phyloP scores from a whole-genome alignment of 2,888 invertebrate species.

The Leptopilina myrica region DNA sequence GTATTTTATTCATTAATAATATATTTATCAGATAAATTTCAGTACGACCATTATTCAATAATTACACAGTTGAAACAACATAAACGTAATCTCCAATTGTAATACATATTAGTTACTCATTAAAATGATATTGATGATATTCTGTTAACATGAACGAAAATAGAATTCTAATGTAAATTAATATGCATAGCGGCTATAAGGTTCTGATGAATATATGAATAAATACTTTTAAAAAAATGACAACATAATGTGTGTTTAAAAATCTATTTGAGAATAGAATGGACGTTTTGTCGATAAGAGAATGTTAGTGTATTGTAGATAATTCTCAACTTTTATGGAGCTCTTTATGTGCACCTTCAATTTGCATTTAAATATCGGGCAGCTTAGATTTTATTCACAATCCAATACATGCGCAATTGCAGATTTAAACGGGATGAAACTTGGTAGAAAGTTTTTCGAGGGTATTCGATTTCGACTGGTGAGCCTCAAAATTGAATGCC shows the following conservation, averaged over 20 bases:
- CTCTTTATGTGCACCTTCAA: conserved; percentile 60
- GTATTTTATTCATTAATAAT: too few relatives aligned
- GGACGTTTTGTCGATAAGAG: not conserved
- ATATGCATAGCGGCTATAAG: not conserved
- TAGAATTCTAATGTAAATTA: conserved; percentile 13
- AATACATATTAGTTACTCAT: not conserved
- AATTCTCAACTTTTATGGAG: not conserved
- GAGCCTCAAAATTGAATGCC: conserved; percentile 54
- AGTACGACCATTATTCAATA: not conserved
- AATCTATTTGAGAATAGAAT: not conserved
- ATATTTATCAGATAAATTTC: too few relatives aligned
- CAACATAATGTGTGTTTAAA: not conserved
- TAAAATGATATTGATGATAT: conserved; percentile 1
- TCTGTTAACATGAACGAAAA: not conserved
- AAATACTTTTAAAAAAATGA: too few relatives aligned
- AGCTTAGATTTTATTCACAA: conserved; percentile 36
- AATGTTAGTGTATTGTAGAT: not conserved
- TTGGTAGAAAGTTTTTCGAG: conserved; percentile 48
- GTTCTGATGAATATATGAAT: not conserved
- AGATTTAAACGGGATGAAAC: conserved; percentile 49
- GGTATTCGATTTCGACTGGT: conserved; percentile 53
- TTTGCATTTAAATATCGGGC: conserved; percentile 68
- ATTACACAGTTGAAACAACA: not conserved
- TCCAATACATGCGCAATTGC: conserved; percentile 39
- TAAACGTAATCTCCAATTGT: not conserved